phyloP scores from a whole-genome alignment of 23 tunicate species.

The Diplosoma virens region DNA sequence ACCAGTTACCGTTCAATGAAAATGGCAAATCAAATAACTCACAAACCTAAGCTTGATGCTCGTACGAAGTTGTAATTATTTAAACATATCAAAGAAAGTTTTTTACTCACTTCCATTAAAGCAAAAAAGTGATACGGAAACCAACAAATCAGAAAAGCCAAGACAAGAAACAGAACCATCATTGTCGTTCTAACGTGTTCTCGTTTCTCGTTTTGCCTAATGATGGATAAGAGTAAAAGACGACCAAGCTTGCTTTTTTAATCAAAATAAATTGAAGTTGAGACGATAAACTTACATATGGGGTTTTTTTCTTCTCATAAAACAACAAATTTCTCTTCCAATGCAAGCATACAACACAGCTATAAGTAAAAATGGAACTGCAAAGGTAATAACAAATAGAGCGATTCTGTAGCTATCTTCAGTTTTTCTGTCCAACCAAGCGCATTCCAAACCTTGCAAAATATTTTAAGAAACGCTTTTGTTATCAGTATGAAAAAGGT shows the following conservation, averaged over 20 bases:
- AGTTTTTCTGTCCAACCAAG: constrained; percentile 11
- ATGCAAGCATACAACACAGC: constrained; percentile 54
- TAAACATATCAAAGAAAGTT: too few species aligned
- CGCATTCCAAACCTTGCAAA: constrained; percentile 37
- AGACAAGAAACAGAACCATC: constrained; percentile 47
- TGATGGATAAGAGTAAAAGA: not conserved
- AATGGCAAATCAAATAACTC: too few species aligned
- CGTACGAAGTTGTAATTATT: too few species aligned
- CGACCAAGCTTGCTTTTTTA: not conserved
- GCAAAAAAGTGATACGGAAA: constrained; percentile 53
- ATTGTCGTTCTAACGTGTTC: constrained; percentile 64
- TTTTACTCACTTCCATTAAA: constrained; percentile 35
- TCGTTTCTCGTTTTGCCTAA: constrained; percentile 20
- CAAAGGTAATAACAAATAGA: constrained; percentile 43
- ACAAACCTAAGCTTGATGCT: too few species aligned
- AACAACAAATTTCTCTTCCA: constrained; percentile 68
- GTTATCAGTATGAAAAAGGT: too few species aligned
- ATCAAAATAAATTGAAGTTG: not conserved
- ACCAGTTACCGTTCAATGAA: too few species aligned
- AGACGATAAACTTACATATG: not conserved
- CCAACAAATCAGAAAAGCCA: constrained; percentile 84
- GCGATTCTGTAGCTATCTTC: constrained; percentile 24
- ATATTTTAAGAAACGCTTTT: too few species aligned
- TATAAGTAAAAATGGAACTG: constrained; percentile 59
- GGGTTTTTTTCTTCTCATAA: constrained; percentile 29